Base-by-base conservation (phyloP, 1,140 invertebrate species). In the Drosophila ogumai region DNA sequence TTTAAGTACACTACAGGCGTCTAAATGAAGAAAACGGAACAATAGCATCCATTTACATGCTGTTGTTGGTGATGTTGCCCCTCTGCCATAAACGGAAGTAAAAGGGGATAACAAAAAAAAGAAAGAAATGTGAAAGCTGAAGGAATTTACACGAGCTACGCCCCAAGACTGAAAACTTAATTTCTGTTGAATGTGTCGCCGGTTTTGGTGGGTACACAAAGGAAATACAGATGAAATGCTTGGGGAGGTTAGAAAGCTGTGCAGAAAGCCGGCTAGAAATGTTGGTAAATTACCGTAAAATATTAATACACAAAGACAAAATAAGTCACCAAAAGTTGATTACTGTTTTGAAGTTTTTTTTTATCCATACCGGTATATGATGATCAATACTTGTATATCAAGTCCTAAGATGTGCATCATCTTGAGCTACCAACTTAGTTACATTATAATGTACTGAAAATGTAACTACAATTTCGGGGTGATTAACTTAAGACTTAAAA, bases 1-100 rank as follows among this genome's bases (percentile, higher is more conserved):
- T 55, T 55, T 55, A 55, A 55, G 34, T 19, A 22, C 19, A 38
- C 52, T 55, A 25, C 8, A 22, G 32, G 34, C 34, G 34, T 22
- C 52, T 55, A 81, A 81, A 81, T 81, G 79, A 81, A 81, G 78
- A 67, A 81, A 81, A 81, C 79, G 72, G 59, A 79, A 75, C 63
- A 75, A 81, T 71, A 69, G 65, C 54, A 38, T 55, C 52, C 52
- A 38, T 55, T 55, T 55, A 38, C 13, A 36, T 55, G 36, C 28
- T 34, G 31, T 34, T 52, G 31, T 34, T 54, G 28, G 28, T 49
- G 25, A 28, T 32, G 15, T n/a, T 49, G 7, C 49, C 34, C 49
- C 34, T n/a, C 25, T n/a, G 44, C 44, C 47, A 52, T 31, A 52
- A 32, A 19, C 52, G 60, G 60, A 43, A 56, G 34, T 56, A 36